These are phyloP conservation scores for Threskiornis aethiopicus DNA, from an alignment of 2,797 vertebrate species.

Conservation along the genomic window DNA sequence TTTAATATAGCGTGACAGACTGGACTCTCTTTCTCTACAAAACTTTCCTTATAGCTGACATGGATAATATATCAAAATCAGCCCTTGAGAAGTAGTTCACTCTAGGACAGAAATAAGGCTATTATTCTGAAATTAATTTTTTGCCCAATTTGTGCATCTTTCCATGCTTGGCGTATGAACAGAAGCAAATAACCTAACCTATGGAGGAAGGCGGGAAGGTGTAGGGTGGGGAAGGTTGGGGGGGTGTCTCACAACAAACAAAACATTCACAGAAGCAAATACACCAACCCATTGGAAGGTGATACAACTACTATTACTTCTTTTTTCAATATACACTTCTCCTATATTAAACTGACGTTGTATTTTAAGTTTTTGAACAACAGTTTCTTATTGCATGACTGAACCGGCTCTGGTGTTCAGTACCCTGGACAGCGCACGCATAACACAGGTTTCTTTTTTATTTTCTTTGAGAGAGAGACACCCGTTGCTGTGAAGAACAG, in stretches of 20 bases:
- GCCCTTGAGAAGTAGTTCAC: background rate
- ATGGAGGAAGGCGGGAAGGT: background rate
- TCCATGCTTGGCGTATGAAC: background rate
- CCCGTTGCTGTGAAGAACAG: background rate
- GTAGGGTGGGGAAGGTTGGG: rapidly evolving
- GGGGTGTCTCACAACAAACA: background rate
- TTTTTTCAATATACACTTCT: background rate
- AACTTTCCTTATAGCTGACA: background rate
- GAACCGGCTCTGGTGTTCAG: rapidly evolving
- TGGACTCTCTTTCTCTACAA: background rate
- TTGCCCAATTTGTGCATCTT: background rate
- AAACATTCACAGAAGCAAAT: background rate
- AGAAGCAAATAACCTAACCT: background rate
- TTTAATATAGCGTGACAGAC: background rate
- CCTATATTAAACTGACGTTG: rapidly evolving
- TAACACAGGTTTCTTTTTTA: rapidly evolving
- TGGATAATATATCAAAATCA: background rate
- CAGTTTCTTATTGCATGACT: rapidly evolving
- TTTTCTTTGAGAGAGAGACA: background rate
- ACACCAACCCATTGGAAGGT: too few species aligned
- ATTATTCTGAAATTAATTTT: background rate
- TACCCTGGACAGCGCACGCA: background rate
- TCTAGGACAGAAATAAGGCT: background rate
- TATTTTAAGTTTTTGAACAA: background rate
- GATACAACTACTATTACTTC: background rate